Base-by-base conservation (phyloP, 1,140 invertebrate genomes). In the Euglossa dilemma region DNA sequence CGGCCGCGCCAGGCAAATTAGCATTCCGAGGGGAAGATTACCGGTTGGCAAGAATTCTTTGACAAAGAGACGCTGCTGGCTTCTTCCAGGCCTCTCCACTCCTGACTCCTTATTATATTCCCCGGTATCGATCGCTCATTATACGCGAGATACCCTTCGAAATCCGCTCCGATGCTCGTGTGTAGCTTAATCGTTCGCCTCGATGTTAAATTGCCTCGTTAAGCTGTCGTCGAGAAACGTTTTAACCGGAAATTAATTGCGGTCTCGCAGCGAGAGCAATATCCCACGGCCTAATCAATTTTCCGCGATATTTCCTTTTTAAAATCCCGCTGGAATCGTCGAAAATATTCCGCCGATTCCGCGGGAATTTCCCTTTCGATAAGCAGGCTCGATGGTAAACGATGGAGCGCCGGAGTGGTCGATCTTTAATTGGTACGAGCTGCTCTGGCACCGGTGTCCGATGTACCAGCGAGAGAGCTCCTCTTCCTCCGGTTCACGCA, bases 41-140 rank as follows among this genome's bases (percentile, higher is more conserved):
- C 67, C 70, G 64, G 45, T 83, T 45, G 85, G 69, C 63, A 28
- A 82, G 54, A 64, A 85, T 79, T 86, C 63, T 80, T 70, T 69
- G 85, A 23, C 80, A 70, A 86, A 50, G 36, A 43, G 2, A 28
- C 25, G 70, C 63, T 78, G 54, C 28, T 16, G 56, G 56, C 23
- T 71, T 28, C 57, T 78, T 73, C 47, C 20, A 78, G 82, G 61
- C 56, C 23, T 78, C 85, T 87, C 57, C 28, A 28, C 57, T 86
- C 80, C 69, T 63, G 77, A 25, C 47, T 16, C 36, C 71, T 83
- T 54, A 59, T 83, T 86, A 86, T 25, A 45, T 50, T 50, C 61
- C 18, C 54, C 36, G 72, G 23, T 77, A 78, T 69, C 70, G 80
- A 64, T 69, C 80, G 72, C 14, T 83, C 69, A 45, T 83, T 86